Evolutionary conservation across 2,888 invertebrate species (phyloP).

Genomic region (Plusia festucae): DNA sequence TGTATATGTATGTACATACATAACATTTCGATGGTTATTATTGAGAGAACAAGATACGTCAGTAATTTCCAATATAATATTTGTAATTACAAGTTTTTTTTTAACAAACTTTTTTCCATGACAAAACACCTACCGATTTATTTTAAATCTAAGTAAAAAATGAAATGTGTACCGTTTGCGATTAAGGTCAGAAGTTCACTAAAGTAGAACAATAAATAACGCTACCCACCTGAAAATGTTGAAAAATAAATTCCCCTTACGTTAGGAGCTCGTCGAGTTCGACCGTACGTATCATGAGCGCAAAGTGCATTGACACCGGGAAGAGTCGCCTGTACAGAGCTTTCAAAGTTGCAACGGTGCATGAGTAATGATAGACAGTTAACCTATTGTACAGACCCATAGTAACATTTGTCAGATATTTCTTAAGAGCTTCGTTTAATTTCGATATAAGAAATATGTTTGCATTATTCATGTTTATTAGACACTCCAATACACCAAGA

Average conservation of each 20-base stretch:
- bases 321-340: conserved; percentile 25
- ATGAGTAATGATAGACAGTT: conserved; percentile 47
- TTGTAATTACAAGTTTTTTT: neutral
- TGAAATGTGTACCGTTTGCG: neutral
- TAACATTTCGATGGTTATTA: no score
- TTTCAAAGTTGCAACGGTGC: conserved; percentile 51
- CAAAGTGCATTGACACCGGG: conserved; percentile 46
- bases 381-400: conserved; percentile 39
- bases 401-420: conserved; percentile 34
- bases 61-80: neutral
- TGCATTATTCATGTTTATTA: conserved; percentile 1
- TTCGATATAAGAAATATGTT: neutral
- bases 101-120: no score
- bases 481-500: neutral
- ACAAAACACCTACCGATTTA: neutral
- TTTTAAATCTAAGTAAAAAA: neutral
- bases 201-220: neutral
- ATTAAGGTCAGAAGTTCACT: neutral
- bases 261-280: conserved; percentile 10
- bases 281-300: conserved; percentile 31
- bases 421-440: neutral
- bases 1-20: no score
- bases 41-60: neutral
- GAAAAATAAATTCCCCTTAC: neutral
- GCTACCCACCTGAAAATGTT: neutral